Percentiles rank a stretch among this genome's conserved stretches.
Evolutionary conservation across 2,113 vertebrate genomes (phyloP).

Genomic region (Heloderma charlesbogerti): DNA sequence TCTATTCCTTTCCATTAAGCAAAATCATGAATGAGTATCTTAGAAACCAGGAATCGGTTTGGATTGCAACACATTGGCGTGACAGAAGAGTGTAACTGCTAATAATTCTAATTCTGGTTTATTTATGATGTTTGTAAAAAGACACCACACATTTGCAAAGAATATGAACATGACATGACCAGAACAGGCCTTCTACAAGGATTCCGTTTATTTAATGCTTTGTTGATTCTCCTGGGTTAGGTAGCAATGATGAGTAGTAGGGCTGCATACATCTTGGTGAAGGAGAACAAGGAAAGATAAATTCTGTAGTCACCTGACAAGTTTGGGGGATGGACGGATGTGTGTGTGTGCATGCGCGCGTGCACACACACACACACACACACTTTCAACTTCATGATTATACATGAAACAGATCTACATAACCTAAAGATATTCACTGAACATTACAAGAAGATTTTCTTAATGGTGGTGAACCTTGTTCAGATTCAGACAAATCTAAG

Average conservation of each 20-base stretch:
- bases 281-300: not conserved
- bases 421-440: not conserved
- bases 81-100: not conserved
- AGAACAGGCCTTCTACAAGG: not conserved
- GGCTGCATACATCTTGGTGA: not conserved
- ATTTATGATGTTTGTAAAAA: not conserved
- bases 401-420: not conserved
- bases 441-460: not conserved
- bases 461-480: not conserved
- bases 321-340: not conserved
- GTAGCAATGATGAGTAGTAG: not conserved
- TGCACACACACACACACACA: too few species aligned
- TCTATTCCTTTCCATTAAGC: not conserved
- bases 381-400: not conserved
- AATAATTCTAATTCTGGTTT: not conserved
- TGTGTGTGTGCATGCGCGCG: too few species aligned
- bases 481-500: not conserved
- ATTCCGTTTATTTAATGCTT: too few species aligned
- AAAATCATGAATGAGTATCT: not conserved
- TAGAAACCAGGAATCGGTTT: not conserved
- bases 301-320: not conserved
- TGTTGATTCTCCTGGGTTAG: too few species aligned
- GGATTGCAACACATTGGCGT: not conserved
- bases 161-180: not conserved
- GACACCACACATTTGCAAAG: not conserved